A percentile compares a stretch with the other conserved stretches of the same genome.
These are phyloP conservation scores for Chaunax sp. DNA, from an alignment of 2,797 vertebrate species.

Conservation along the genomic window DNA sequence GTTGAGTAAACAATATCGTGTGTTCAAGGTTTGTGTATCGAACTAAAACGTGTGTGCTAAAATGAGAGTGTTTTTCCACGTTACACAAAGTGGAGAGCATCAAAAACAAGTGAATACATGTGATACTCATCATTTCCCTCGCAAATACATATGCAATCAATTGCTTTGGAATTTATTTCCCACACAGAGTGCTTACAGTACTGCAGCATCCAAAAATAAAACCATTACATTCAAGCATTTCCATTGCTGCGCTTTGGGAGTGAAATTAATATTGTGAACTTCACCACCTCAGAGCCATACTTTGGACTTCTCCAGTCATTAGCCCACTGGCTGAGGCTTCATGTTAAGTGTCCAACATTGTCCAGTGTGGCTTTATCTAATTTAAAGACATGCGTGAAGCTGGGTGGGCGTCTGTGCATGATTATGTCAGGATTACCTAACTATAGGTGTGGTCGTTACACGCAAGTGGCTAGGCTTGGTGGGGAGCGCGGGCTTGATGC, in stretches of 20 bases:
- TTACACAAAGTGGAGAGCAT: conserved; percentile 35
- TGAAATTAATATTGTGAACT: conserved; percentile 36
- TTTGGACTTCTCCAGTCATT: conserved; percentile 25
- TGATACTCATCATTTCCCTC: conserved; percentile 45
- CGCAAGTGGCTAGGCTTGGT: conserved; percentile 80
- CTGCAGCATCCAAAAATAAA: conserved; percentile 49
- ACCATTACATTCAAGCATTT: conserved; percentile 68
- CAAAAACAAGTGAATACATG: conserved; percentile 40
- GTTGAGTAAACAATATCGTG: conserved; percentile 35
- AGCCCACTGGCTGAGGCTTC: conserved; percentile 16
- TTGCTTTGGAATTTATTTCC: conserved; percentile 57
- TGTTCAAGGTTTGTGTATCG: conserved; percentile 9
- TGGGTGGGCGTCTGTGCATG: conserved; percentile 11
- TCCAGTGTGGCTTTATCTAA: conserved; percentile 38
- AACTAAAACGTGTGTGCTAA: not conserved
- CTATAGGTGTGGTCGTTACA: conserved; percentile 67
- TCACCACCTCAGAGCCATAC: conserved; percentile 35
- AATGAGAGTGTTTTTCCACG: conserved; percentile 1
- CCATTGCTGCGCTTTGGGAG: conserved; percentile 54
- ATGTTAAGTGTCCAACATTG: conserved; percentile 13
- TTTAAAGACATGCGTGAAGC: conserved; percentile 11
- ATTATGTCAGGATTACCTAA: conserved; percentile 77
- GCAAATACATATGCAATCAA: conserved; percentile 42
- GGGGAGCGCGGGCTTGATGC: conserved; percentile 80
- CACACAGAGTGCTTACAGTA: conserved; percentile 64